Percentiles rank a stretch among this genome's conserved stretches.
Evolutionary conservation across 1,140 invertebrate species (phyloP).

Genomic region (Plectus sambesii): DNA sequence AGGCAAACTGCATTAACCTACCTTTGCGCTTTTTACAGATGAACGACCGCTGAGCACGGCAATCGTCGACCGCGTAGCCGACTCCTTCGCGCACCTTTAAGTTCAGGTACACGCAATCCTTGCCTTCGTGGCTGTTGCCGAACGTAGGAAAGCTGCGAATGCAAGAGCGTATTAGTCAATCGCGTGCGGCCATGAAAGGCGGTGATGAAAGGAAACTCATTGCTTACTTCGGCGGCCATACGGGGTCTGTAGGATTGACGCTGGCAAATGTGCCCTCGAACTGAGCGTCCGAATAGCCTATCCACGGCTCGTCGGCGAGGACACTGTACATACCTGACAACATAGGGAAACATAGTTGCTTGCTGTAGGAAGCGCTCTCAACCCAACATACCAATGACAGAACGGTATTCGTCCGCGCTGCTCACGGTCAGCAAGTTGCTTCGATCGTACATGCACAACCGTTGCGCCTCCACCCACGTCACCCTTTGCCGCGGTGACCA

Average conservation of each 20-base stretch:
- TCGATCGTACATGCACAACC: not conserved
- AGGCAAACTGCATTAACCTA: too few species aligned
- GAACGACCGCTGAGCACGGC: not conserved
- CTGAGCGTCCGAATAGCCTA: not conserved
- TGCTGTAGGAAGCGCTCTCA: not conserved
- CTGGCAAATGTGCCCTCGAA: not conserved
- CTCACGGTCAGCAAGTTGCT: not conserved
- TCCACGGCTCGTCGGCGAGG: not conserved
- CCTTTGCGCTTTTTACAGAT: not conserved
- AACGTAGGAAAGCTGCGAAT: too few species aligned
- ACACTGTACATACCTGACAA: not conserved
- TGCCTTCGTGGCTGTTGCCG: too few species aligned
- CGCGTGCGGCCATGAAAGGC: too few species aligned
- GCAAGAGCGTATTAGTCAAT: too few species aligned
- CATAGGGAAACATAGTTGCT: not conserved
- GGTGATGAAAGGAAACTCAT: too few species aligned
- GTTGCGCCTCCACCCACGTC: not conserved
- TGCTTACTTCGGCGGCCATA: not conserved
- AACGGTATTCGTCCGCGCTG: not conserved
- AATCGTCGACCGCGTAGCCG: not conserved
- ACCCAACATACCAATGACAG: not conserved
- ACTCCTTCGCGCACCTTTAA: not conserved
- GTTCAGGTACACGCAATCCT: not conserved
- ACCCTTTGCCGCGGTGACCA: not conserved
- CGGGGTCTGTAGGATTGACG: not conserved